These are phyloP conservation scores for Coreius guichenoti DNA, from an alignment of 2,797 vertebrate species.

Conservation along the genomic window DNA sequence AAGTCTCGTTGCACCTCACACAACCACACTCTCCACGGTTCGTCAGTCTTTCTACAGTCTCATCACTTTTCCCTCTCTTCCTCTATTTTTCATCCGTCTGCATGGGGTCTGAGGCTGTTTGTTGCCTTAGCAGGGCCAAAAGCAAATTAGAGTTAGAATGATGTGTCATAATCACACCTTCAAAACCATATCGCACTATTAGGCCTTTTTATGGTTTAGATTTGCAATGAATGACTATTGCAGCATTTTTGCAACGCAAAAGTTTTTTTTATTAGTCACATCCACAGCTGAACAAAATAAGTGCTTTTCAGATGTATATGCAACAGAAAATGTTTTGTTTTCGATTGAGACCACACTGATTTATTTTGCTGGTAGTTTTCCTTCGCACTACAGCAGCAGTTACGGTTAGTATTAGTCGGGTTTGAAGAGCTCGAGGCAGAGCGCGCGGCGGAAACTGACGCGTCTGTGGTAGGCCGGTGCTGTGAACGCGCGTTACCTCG, in stretches of 20 bases:
- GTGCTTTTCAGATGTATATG: background rate
- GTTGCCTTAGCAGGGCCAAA: constrained; percentile 5
- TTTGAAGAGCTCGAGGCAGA: constrained; percentile 39
- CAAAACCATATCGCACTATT: background rate
- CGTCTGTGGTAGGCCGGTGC: constrained; percentile 52
- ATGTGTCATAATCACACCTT: constrained; percentile 19
- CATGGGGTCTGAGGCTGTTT: constrained; percentile 7
- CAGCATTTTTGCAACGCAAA: background rate
- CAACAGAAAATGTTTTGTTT: background rate
- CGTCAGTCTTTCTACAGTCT: constrained; percentile 14
- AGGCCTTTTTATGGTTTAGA: background rate
- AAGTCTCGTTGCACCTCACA: constrained; percentile 25
- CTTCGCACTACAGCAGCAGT: constrained; percentile 4
- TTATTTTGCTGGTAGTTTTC: constrained; percentile 20
- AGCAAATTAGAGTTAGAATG: background rate
- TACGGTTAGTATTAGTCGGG: constrained; percentile 24
- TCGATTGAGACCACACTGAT: background rate
- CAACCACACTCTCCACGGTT: constrained; percentile 38
- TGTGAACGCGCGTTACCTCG: constrained; percentile 44
- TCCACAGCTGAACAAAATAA: background rate
- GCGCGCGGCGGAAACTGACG: constrained; percentile 57
- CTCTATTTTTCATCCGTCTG: background rate
- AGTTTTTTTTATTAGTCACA: background rate
- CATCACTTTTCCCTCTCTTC: constrained; percentile 37
- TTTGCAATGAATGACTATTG: background rate